Evolutionary conservation across 2,113 vertebrate species (phyloP).

Genomic region (Poeciliopsis turrubarensis): DNA sequence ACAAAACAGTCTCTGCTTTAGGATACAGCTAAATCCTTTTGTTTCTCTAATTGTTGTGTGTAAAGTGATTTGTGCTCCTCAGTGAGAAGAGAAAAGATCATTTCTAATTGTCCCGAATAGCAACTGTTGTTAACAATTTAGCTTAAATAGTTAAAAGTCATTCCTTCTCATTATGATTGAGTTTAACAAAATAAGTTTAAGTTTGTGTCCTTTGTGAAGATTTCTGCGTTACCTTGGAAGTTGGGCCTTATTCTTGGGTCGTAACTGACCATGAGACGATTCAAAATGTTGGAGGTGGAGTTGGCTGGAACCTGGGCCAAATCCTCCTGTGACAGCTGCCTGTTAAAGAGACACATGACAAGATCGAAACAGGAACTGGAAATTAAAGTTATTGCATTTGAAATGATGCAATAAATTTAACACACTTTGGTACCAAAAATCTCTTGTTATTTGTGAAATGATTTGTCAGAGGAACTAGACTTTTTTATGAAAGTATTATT

Average conservation of each 20-base stretch:
- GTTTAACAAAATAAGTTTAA: background rate
- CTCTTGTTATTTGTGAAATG: too few relatives aligned
- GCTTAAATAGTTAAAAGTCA: too few relatives aligned
- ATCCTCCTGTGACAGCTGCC: slow-evolving; percentile 91
- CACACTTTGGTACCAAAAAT: too few relatives aligned
- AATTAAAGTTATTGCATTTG: background rate
- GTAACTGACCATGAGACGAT: slow-evolving; percentile 91
- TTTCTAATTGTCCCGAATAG: too few relatives aligned
- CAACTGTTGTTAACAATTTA: too few relatives aligned
- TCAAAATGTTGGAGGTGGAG: slow-evolving; percentile 95
- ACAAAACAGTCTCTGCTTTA: too few relatives aligned
- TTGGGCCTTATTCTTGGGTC: slow-evolving; percentile 95
- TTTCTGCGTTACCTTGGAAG: slow-evolving; percentile 87
- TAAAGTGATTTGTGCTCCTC: background rate
- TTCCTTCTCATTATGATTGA: background rate
- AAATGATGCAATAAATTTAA: too few relatives aligned
- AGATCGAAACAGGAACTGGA: background rate
- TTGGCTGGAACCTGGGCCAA: slow-evolving; percentile 91
- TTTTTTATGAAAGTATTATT: too few relatives aligned
- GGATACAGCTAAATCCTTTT: background rate
- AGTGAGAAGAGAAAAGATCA: too few relatives aligned
- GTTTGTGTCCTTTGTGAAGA: background rate
- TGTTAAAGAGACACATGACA: slow-evolving; percentile 57
- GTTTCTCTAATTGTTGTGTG: background rate
- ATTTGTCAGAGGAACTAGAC: too few relatives aligned